Base-by-base conservation (phyloP, 2,113 vertebrate species). In the Alethe castanea region DNA sequence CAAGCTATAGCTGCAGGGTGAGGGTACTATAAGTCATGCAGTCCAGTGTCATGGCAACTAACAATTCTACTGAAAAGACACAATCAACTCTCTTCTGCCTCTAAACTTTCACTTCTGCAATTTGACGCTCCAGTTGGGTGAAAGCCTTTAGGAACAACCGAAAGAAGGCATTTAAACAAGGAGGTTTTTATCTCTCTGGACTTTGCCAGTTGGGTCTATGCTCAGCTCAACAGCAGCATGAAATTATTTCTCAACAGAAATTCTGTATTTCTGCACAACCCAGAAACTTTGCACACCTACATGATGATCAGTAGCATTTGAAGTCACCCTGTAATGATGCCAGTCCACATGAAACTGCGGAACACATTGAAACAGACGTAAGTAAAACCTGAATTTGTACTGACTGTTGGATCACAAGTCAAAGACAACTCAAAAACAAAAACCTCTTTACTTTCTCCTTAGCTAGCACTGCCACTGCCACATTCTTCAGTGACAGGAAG, bases 281-380 rank as follows among this genome's bases (percentile, higher is more conserved):
- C 66, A 79, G 31, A 72, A 45, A 69, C 44, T 79, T 8, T 22
- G 22, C 35, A 69, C 25, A 57, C 10, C 29, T 1, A 2, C 15
- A 33, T 1, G 19, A 53, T 3, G 5, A 57, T 25, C 23, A 78
- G 26, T 1, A 78, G 33, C 54, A 38, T 57, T 62, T 60, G 31
- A 67, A 47, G 65, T 59, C 33, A 73, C 12, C 23, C 19, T 2
- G 0, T n/a, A 60, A 56, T 0, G 0, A 76, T 33, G 23, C 8
- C 31, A 60, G 14, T 18, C 19, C 13, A 47, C 28, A 48, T 0
- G 13, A 76, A 90, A 61, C 13, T 5, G 0, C 1, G 26, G 4
- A 74, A 81, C 1, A 3, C 19, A 52, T 10, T 0, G 5, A 44
- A 81, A 79, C 36, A 62, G 47, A 62, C 1, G 0, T 8, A 31